phyloP scores from a whole-genome alignment of 2,797 vertebrate species.

The Menidia menidia region DNA sequence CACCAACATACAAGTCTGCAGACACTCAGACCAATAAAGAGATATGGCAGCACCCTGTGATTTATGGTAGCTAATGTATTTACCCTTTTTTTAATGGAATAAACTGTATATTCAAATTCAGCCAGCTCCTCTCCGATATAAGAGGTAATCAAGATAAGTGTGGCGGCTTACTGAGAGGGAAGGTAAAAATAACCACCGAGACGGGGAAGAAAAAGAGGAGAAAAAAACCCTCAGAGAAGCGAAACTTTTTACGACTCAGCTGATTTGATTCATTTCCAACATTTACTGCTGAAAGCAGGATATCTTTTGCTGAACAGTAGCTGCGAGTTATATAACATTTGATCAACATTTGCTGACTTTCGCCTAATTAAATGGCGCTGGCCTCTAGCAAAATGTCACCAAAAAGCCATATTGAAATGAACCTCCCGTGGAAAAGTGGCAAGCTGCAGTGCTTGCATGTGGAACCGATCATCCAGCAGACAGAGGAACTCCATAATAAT shows the following conservation, averaged over 20 bases:
- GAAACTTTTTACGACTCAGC: slow-evolving; percentile 49
- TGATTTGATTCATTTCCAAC: slow-evolving; percentile 55
- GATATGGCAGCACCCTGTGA: neutral
- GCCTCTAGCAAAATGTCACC: slow-evolving; percentile 4
- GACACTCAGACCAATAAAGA: neutral
- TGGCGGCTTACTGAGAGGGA: slow-evolving; percentile 43
- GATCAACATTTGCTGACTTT: slow-evolving; percentile 34
- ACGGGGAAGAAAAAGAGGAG: neutral
- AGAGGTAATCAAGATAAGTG: slow-evolving; percentile 35
- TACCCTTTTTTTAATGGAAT: neutral
- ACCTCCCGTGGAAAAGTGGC: slow-evolving; percentile 45
- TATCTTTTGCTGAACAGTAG: slow-evolving; percentile 31
- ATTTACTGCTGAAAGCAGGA: slow-evolving; percentile 53
- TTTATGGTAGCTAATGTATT: neutral
- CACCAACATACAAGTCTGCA: neutral
- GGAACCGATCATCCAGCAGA: slow-evolving; percentile 39
- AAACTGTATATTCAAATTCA: slow-evolving; percentile 5
- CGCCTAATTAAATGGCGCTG: slow-evolving; percentile 11
- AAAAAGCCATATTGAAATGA: neutral
- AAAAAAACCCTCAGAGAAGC: slow-evolving; percentile 34
- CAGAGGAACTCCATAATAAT: slow-evolving; percentile 60
- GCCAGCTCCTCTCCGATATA: slow-evolving; percentile 15
- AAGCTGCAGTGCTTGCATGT: slow-evolving; percentile 31
- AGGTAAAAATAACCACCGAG: slow-evolving; percentile 31
- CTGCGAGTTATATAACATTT: slow-evolving; percentile 18